Percentiles rank a stretch among this genome's conserved stretches.
Evolutionary conservation across 2,888 invertebrate species (phyloP).

Genomic region (Keiferia lycopersicella): DNA sequence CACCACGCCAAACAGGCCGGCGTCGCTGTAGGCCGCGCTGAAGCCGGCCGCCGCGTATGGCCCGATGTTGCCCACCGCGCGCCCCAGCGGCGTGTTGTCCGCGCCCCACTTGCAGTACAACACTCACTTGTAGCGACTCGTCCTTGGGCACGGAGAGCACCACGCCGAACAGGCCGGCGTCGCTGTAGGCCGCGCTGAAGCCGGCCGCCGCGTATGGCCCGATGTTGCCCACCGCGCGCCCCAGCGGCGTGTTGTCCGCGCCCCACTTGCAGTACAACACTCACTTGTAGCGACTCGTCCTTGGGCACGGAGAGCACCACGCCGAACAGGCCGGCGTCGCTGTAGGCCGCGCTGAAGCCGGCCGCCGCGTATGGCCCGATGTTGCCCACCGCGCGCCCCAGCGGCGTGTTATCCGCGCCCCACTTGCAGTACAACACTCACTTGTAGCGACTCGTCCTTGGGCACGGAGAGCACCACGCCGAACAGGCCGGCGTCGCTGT

Average conservation of each 20-base stretch:
- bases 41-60: too few species aligned
- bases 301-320: slow-evolving; percentile 86
- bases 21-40: slow-evolving; percentile 84
- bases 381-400: too few species aligned
- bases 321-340: slow-evolving; percentile 95
- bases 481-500: slow-evolving; percentile 93
- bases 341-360: slow-evolving; percentile 56
- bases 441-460: slow-evolving; percentile 77
- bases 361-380: too few species aligned
- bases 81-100: too few species aligned
- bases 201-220: slow-evolving; percentile 84
- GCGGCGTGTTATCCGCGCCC: too few species aligned
- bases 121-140: slow-evolving; percentile 62
- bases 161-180: slow-evolving; percentile 94
- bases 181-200: slow-evolving; percentile 91
- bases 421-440: background rate
- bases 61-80: too few species aligned
- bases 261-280: slow-evolving; percentile 29
- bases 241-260: slow-evolving; percentile 77
- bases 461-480: slow-evolving; percentile 88
- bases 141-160: slow-evolving; percentile 85
- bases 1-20: slow-evolving; percentile 93
- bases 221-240: slow-evolving; percentile 60
- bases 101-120: background rate
- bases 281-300: slow-evolving; percentile 84